These are phyloP conservation scores for Eonycteris spelaea DNA, from an alignment of 2,113 vertebrate genomes.

Conservation along the genomic window DNA sequence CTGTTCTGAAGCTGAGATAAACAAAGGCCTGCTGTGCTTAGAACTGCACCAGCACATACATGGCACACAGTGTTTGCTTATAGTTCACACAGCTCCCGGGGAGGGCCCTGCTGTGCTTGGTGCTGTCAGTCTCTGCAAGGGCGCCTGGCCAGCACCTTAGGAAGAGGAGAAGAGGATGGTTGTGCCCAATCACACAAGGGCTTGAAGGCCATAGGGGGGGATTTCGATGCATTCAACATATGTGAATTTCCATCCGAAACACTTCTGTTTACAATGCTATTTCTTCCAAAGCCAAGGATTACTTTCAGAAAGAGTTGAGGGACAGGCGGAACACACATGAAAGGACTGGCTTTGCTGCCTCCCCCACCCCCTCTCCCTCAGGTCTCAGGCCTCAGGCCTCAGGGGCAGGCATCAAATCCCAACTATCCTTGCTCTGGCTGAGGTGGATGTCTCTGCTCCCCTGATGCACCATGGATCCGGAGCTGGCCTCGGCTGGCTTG, in stretches of 20 bases:
- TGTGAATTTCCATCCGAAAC: not conserved
- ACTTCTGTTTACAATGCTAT: not conserved
- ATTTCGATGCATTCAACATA: not conserved
- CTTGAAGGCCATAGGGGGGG: not conserved
- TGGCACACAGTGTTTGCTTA: no score
- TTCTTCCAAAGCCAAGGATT: not conserved
- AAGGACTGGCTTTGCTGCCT: not conserved
- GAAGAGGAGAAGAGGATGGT: not conserved
- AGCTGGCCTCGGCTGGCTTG: not conserved
- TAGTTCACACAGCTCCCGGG: not conserved
- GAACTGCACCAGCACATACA: no score
- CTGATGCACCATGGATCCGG: not conserved
- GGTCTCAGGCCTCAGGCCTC: not conserved
- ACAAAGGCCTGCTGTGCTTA: rapidly evolving
- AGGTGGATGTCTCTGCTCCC: rapidly evolving
- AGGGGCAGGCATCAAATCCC: not conserved
- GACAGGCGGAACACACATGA: rapidly evolving
- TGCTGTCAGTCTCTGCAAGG: not conserved
- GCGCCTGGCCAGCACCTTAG: not conserved
- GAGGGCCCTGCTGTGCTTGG: not conserved
- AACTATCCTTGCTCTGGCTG: not conserved
- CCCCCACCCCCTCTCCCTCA: no score
- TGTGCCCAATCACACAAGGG: not conserved
- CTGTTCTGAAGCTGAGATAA: not conserved
- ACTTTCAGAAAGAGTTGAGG: not conserved